These are phyloP conservation scores for Heliopora coerulea DNA, from an alignment of 92 coral and sea anemone species.

Conservation along the genomic window DNA sequence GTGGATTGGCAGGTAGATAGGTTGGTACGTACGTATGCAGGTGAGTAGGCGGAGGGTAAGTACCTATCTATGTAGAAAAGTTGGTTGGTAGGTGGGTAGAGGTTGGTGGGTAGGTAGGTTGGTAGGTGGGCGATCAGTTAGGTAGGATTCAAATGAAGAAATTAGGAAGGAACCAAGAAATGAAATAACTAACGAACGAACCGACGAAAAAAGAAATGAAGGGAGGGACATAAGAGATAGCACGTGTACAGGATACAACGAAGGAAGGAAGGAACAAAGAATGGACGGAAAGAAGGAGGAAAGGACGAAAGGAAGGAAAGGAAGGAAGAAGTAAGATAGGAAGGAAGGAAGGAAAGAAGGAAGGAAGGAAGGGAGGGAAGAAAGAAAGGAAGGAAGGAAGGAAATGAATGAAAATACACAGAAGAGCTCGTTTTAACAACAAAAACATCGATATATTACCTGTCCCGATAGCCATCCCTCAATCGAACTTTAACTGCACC, in stretches of 20 bases:
- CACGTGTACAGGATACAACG: too few relatives aligned
- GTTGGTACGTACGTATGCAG: too few relatives aligned
- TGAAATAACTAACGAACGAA: neutral
- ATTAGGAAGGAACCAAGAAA: neutral
- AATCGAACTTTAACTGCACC: constrained; percentile 23
- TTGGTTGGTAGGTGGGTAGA: too few relatives aligned
- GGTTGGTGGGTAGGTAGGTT: too few relatives aligned
- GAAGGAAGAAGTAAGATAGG: constrained; percentile 42
- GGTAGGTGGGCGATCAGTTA: too few relatives aligned
- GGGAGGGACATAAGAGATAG: too few relatives aligned
- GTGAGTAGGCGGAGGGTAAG: too few relatives aligned
- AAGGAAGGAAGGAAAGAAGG: constrained; percentile 49
- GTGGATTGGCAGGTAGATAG: too few relatives aligned
- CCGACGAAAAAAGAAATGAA: too few relatives aligned
- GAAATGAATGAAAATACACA: neutral
- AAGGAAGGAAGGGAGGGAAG: constrained; percentile 43
- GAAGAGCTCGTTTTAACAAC: neutral
- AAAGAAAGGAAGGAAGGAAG: neutral
- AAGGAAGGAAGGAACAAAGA: neutral
- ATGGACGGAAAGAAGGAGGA: neutral
- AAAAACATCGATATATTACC: neutral
- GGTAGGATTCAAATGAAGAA: too few relatives aligned
- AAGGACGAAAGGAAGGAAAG: neutral
- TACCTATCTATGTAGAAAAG: too few relatives aligned
- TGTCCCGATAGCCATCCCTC: constrained; percentile 22